Percentiles rank a stretch among this genome's conserved stretches.
These are phyloP conservation scores for Noctua pronuba DNA, from an alignment of 2,888 invertebrate genomes.

Conservation along the genomic window DNA sequence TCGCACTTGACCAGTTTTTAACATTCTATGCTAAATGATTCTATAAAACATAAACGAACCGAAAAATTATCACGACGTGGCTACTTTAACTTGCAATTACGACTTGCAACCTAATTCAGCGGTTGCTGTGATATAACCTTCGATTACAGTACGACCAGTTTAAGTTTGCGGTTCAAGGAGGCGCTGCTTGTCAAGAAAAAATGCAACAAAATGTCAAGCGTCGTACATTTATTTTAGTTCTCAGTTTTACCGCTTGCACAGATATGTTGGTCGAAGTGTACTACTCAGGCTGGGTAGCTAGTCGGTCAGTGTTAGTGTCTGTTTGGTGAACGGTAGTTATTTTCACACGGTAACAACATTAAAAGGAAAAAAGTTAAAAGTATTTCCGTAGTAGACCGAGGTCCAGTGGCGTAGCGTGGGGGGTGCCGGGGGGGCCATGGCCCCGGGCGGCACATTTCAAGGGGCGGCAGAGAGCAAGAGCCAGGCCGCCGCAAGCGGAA, in stretches of 20 bases:
- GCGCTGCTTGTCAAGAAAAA: neutral
- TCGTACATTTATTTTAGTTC: neutral
- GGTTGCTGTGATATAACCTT: conserved; percentile 52
- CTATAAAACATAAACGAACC: conserved; percentile 16
- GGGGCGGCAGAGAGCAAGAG: too few species aligned
- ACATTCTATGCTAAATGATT: too few species aligned
- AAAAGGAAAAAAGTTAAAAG: neutral
- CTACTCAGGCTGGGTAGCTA: neutral
- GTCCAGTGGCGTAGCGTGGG: too few species aligned
- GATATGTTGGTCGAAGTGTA: neutral
- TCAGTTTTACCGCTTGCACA: neutral
- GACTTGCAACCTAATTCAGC: conserved; percentile 46
- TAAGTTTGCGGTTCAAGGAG: neutral
- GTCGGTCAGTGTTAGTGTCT: neutral
- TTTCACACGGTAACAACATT: neutral
- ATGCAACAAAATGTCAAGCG: neutral
- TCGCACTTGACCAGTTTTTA: too few species aligned
- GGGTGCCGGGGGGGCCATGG: too few species aligned
- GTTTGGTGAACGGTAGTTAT: neutral
- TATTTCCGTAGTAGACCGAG: too few species aligned
- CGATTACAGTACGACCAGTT: conserved; percentile 19
- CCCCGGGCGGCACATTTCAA: too few species aligned
- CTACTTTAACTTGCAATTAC: conserved; percentile 35
- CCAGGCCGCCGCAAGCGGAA: too few species aligned
- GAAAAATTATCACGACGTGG: neutral